Percentiles rank a stretch among this genome's conserved stretches.
These are phyloP conservation scores for Alcedo quadribrachys DNA, from an alignment of 2,797 vertebrate species.

Conservation along the genomic window DNA sequence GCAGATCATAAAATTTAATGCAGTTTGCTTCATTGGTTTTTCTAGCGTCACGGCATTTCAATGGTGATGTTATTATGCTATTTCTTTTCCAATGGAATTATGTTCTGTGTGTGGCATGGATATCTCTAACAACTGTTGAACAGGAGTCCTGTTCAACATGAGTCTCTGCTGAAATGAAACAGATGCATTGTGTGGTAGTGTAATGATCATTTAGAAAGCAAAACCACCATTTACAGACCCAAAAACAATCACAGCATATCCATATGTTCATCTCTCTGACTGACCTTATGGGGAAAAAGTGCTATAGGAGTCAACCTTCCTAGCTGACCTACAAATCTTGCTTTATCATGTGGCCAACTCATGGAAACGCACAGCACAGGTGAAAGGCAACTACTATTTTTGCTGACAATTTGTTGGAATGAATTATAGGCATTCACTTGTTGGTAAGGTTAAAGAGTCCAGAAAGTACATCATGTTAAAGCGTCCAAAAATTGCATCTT, in stretches of 20 bases:
- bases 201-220: not conserved
- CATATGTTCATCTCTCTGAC: not conserved
- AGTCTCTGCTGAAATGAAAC: not conserved
- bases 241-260: not conserved
- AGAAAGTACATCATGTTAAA: not conserved
- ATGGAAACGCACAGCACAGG: not conserved
- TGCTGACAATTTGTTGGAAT: slow-evolving; percentile 57
- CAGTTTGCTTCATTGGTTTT: not conserved
- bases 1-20: not conserved
- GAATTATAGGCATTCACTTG: not conserved
- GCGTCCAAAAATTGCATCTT: not conserved
- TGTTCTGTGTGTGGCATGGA: not conserved
- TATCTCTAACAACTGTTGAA: not conserved
- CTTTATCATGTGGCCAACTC: not conserved
- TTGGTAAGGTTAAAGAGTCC: not conserved
- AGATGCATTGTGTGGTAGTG: not conserved
- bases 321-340: not conserved
- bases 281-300: not conserved
- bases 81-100: not conserved
- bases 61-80: not conserved
- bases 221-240: not conserved
- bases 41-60: not conserved
- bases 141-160: not conserved
- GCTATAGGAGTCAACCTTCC: not conserved
- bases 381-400: slow-evolving; percentile 52